Base-by-base conservation (phyloP, 1,140 invertebrate genomes). In the Zaprionus africanus region DNA sequence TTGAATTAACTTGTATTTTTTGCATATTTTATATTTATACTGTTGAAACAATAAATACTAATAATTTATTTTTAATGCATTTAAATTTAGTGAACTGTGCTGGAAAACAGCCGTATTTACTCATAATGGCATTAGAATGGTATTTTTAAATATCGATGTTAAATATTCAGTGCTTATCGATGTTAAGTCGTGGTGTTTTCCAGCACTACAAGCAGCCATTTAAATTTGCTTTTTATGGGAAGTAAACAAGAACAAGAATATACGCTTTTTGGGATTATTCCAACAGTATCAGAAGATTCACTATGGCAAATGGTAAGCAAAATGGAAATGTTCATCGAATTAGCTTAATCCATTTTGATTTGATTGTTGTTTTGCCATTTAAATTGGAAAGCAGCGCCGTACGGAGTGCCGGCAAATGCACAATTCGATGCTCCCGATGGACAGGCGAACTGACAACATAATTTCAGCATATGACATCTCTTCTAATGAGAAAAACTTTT, bases 391-490 rank as follows among this genome's bases (percentile, higher is more conserved):
- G 24, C 63, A 66, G 19, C 41, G 13, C 38, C n/a, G 41, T 46
- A 6, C 41, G 4, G 41, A 13, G n/a, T 61, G 58, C 53, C 38
- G 46, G 22, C 9, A 9, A n/a, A 11, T 31, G 31, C 67, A 68
- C 69, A 77, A 70, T 49, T 73, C 70, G 75, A 81, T 80, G 74
- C 51, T 38, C 53, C 26, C 70, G 49, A 65, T 53, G 71, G 78
- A 87, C 84, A 81, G 54, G 26, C 59, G 11, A 82, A 88, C 67
- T 90, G 85, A 90, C 85, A 90, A 79, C 82, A 85, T 85, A 77
- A 90, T 90, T 90, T 90, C 79, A 82, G 56, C 76, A 85, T 74
- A 77, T 90, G 85, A 90, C 85, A 90, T 85, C 58, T 60, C 76
- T 67, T 82, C 82, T 85, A 82, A 90, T 90, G 79, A 73, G 61